A percentile compares a stretch with the other conserved stretches of the same genome.
phyloP scores from a whole-genome alignment of 1,140 invertebrate genomes.

The Drosophila bocki region DNA sequence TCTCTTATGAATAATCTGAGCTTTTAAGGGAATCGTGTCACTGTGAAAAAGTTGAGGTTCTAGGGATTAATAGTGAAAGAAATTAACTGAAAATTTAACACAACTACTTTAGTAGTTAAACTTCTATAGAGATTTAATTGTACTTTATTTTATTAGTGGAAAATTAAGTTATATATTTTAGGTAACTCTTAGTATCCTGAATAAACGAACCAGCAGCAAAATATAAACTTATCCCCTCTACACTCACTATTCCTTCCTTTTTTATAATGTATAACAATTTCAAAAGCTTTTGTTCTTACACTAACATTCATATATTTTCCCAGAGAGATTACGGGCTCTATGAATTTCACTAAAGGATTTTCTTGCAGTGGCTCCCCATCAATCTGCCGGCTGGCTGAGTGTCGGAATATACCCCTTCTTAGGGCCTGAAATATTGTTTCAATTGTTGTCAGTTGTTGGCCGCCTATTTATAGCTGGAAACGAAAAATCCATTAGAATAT shows the following conservation, averaged over 20 bases:
- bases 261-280: background rate
- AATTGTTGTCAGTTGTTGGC: conserved; percentile 33
- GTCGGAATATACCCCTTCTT: conserved; percentile 17
- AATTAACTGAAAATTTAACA: background rate
- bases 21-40: conserved; percentile 10
- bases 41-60: background rate
- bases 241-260: too few species aligned
- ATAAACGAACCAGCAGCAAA: too few species aligned
- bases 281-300: background rate
- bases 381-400: conserved; percentile 1
- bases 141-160: too few species aligned
- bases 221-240: too few species aligned
- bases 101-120: background rate
- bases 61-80: background rate
- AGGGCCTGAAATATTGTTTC: conserved; percentile 31
- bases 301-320: background rate
- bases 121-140: too few species aligned
- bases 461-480: conserved; percentile 33
- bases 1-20: conserved; percentile 11
- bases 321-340: background rate
- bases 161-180: too few species aligned
- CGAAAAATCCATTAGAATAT: conserved; percentile 68
- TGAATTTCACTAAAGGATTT: conserved; percentile 7
- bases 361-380: conserved; percentile 15
- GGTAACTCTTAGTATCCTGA: too few species aligned